These are phyloP conservation scores for Thecocarcelia acutangulata DNA, from an alignment of 2,888 invertebrate species.

Conservation along the genomic window DNA sequence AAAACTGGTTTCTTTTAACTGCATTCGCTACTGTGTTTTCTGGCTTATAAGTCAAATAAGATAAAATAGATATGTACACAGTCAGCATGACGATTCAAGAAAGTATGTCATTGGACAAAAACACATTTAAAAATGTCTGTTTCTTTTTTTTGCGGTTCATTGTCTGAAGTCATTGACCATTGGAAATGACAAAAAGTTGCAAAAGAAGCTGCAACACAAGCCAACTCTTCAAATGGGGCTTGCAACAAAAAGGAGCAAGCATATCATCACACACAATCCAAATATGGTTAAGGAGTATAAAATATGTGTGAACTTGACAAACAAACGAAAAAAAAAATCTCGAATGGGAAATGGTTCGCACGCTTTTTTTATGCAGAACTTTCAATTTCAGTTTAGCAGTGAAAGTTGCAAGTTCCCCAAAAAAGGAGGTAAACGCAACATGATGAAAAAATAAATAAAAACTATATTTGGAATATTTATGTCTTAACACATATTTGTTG, in stretches of 20 bases:
- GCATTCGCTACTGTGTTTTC: neutral
- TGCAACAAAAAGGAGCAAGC: slow-evolving; percentile 24
- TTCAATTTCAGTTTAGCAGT: slow-evolving; percentile 66
- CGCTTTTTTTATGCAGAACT: slow-evolving; percentile 67
- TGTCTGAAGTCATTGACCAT: slow-evolving; percentile 24
- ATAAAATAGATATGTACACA: slow-evolving; percentile 10
- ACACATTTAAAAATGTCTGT: slow-evolving; percentile 31
- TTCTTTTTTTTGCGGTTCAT: slow-evolving; percentile 57
- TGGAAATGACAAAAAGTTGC: neutral
- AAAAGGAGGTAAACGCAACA: neutral
- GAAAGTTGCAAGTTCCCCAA: slow-evolving; percentile 65
- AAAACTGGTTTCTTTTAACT: neutral
- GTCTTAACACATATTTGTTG: neutral
- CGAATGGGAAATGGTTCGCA: slow-evolving; percentile 57
- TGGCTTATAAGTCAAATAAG: neutral
- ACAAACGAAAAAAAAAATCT: neutral
- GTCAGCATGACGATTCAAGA: slow-evolving; percentile 50
- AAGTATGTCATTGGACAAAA: slow-evolving; percentile 67
- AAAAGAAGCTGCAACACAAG: slow-evolving; percentile 26
- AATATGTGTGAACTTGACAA: slow-evolving; percentile 53
- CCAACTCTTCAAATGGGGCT: neutral
- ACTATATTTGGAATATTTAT: neutral
- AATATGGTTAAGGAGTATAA: slow-evolving; percentile 10
- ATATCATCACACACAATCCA: slow-evolving; percentile 26
- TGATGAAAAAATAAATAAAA: slow-evolving; percentile 5